phyloP scores from a whole-genome alignment of 2,113 vertebrate genomes.

The Chrysemys picta region DNA sequence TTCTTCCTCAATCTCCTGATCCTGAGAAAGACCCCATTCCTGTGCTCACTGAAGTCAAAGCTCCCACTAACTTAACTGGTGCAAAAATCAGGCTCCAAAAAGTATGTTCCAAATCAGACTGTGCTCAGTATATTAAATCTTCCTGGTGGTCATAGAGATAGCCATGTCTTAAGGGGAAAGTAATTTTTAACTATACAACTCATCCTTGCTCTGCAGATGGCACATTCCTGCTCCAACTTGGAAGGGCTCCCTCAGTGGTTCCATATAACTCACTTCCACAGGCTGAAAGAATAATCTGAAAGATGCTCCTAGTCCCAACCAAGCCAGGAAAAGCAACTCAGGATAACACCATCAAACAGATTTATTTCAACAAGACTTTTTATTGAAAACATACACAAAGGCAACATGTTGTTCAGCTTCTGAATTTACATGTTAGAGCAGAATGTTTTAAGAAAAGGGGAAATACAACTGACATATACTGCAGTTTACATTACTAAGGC shows the following conservation, averaged over 20 bases:
- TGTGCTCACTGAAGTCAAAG: neutral
- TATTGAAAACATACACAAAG: constrained; percentile 83
- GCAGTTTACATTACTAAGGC: constrained; percentile 80
- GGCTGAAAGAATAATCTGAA: neutral
- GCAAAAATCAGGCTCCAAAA: neutral
- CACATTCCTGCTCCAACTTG: neutral
- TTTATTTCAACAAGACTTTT: constrained; percentile 75
- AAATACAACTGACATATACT: constrained; percentile 41
- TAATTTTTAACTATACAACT: neutral
- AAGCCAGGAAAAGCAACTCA: neutral
- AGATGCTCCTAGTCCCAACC: neutral
- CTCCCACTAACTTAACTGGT: neutral
- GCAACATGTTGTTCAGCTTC: constrained; percentile 65
- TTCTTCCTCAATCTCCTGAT: neutral
- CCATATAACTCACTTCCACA: neutral
- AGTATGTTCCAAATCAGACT: neutral
- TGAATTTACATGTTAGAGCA: constrained; percentile 73
- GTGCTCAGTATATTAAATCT: neutral
- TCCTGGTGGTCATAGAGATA: neutral
- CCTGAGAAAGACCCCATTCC: neutral
- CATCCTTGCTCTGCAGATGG: neutral
- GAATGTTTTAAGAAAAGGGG: constrained; percentile 64
- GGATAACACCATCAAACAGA: neutral
- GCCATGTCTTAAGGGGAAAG: neutral
- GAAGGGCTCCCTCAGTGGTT: neutral